Evolutionary conservation across 2,797 vertebrate species (phyloP).

Genomic region (Cygnus olor): DNA sequence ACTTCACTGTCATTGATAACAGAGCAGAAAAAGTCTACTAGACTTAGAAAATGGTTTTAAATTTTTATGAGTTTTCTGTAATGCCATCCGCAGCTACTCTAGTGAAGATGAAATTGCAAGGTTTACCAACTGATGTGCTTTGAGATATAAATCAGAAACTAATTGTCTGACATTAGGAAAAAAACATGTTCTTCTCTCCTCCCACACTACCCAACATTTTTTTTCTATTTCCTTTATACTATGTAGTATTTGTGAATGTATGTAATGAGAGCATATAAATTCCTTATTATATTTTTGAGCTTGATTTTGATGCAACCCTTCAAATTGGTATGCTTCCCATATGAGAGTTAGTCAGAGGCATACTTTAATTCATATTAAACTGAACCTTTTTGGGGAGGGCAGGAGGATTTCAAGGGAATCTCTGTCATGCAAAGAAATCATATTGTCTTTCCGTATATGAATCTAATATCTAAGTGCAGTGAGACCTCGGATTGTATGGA

Average conservation of each 20-base stretch:
- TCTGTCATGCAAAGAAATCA: neutral
- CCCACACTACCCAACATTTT: neutral
- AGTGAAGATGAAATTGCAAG: constrained; percentile 11
- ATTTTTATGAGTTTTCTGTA: constrained; percentile 36
- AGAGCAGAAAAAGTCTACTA: constrained; percentile 20
- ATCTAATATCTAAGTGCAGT: neutral
- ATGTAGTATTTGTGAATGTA: neutral
- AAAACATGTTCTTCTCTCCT: neutral
- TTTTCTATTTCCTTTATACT: neutral
- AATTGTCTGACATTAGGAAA: constrained; percentile 34
- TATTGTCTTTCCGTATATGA: neutral
- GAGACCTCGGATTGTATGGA: neutral
- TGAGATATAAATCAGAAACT: constrained; percentile 56
- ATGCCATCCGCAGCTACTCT: neutral
- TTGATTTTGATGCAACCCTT: neutral
- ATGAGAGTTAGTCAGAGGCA: neutral
- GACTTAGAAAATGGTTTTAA: constrained; percentile 22
- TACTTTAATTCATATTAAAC: neutral
- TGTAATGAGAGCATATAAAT: neutral
- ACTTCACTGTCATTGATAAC: neutral
- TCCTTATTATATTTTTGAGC: neutral
- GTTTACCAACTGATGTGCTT: constrained; percentile 28
- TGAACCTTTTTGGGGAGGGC: neutral
- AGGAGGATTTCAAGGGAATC: neutral
- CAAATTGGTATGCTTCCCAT: neutral